Base-by-base conservation (phyloP, 2,888 invertebrate genomes). In the Thelaira solivaga region DNA sequence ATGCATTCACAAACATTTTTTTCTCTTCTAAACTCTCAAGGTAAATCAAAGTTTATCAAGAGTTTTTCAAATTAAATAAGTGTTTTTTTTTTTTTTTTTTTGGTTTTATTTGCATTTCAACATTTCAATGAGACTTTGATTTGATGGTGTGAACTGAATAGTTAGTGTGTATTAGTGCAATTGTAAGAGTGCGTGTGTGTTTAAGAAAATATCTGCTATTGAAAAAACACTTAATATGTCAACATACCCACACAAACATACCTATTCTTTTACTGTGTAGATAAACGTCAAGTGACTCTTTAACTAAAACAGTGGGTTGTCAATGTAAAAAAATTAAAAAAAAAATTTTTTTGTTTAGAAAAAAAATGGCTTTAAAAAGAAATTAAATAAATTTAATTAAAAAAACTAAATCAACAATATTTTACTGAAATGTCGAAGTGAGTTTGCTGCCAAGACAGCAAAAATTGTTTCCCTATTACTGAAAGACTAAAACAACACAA, bases 171-270 rank as follows among this genome's bases (percentile, higher is more conserved):
- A n/a, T n/a, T n/a, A n/a, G n/a, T n/a, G 13, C 5, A n/a, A 41
- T 1, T 4, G 7, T 20, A 11, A 0, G 2, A 13, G 22, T 8
- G 16, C 13, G 11, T 16, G 13, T 34, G 16, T 24, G 7, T 45
- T 13, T 16, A 11, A n/a, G 36, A 29, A 61, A 62, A 45, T 45
- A 26, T 69, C 57, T 49, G 47, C 62, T 64, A 20, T 64, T 65
- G 36, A 31, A 59, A 61, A 41, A 67, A 72, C 61, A 72, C 71
- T 71, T 72, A 76, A 71, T 71, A 45, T 67, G 71, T 67, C 71
- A 72, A 76, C 71, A 71, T n/a, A n/a, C n/a, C n/a, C n/a, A n/a
- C n/a, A n/a, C n/a, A n/a, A n/a, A n/a, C n/a, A n/a, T n/a, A n/a
- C n/a, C n/a, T n/a, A n/a, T n/a, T n/a, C n/a, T n/a, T 65, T 76